Evolutionary conservation across 1,140 invertebrate genomes (phyloP), one percentile per base, ranked within the genome.

Genomic region (Trichonephila clavipes): DNA sequence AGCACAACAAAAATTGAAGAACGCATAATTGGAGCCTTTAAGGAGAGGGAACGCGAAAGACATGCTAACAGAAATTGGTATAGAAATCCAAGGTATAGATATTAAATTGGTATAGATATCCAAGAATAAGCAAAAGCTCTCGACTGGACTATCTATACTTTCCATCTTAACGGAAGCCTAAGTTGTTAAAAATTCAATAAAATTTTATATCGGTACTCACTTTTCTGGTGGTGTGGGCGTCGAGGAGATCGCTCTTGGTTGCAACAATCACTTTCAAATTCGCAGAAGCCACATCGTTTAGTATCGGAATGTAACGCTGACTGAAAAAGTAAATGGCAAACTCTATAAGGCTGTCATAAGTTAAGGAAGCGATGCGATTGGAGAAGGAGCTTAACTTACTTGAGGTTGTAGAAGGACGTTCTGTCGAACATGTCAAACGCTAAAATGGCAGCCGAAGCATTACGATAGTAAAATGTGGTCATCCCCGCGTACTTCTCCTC

Each of bases 231-330:
- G 8, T 2, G n/a, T 16, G 18, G 19, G 24, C 81, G 0, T 51
- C 14, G 12, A 96, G 12, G 1, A 96, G 59, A 88, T 96, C 96
- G n/a, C 94, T 34, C 94, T 96, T 96, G 14, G 95, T 96, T 24
- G 95, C 96, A 6, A 96, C 95, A 10, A 96, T 95, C 28, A 96
- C 95, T 72, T 95, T 95, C 4, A 96, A 89, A 88, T 95, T 95
- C 14, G 94, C 90, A 40, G 95, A 95, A 86, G 95, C 95, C 51
- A 95, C 95, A 86, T 94, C 91, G n/a, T 95, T 94, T 12, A 96
- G 94, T 34, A 96, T 93, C 14, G 95, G 95, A 59, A 95, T 94
- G 95, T 96, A 96, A 77, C 95, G 92, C 12, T 95, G 95, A 94
- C 96, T 96, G 93, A 82, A 10, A 51, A 51, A 51, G 10, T 5